Percentiles rank a stretch among this genome's conserved stretches.
phyloP scores from a whole-genome alignment of 2,113 vertebrate genomes.

The Bubo bubo region DNA sequence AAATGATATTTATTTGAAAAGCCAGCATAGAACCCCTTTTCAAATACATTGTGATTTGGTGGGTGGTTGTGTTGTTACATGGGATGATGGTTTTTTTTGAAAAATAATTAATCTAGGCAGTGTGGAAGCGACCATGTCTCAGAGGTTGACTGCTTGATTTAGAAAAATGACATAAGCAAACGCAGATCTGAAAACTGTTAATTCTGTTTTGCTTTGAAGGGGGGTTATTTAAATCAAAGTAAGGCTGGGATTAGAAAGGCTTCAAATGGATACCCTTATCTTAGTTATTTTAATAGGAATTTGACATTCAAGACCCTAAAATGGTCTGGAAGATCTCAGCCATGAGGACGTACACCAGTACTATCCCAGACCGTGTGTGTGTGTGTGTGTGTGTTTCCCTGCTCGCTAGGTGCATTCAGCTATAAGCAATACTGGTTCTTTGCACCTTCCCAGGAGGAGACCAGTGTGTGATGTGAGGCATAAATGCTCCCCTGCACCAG shows the following conservation, averaged over 20 bases:
- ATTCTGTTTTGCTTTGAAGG: background rate
- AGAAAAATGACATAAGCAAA: background rate
- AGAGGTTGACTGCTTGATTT: background rate
- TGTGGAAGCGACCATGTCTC: rapidly evolving
- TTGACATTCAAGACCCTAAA: background rate
- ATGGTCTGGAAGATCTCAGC: background rate
- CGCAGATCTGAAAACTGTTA: background rate
- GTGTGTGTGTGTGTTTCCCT: rapidly evolving
- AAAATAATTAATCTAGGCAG: no score
- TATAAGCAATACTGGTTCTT: rapidly evolving
- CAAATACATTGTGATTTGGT: background rate
- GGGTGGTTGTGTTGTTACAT: background rate
- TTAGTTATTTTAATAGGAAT: background rate
- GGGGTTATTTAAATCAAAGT: background rate
- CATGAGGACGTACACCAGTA: background rate
- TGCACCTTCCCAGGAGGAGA: background rate
- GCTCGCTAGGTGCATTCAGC: background rate
- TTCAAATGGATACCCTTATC: background rate
- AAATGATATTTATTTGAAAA: background rate
- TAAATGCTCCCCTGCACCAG: background rate
- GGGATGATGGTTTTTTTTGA: no score
- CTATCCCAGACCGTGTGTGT: background rate
- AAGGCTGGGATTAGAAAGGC: background rate
- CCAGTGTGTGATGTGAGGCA: rapidly evolving
- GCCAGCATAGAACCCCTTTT: no score